These are phyloP conservation scores for Muricea muricata DNA, from an alignment of 92 coral and sea anemone genomes.

Conservation along the genomic window DNA sequence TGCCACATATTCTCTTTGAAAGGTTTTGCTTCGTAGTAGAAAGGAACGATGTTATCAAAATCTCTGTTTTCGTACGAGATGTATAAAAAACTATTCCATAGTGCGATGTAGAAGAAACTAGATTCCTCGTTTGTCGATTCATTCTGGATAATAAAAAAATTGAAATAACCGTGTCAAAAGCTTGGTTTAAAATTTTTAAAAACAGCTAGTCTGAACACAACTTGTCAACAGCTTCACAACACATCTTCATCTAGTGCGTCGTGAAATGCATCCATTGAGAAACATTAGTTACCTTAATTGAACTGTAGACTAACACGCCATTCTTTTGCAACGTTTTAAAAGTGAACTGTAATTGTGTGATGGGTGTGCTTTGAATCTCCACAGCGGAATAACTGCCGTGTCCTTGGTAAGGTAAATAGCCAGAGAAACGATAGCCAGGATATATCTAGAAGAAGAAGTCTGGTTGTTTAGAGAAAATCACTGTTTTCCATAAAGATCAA, in stretches of 20 bases:
- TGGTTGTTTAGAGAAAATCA: too few species aligned
- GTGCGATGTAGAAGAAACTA: slow-evolving; percentile 64
- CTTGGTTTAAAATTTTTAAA: too few species aligned
- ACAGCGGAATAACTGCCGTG: slow-evolving; percentile 68
- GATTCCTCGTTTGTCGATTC: slow-evolving; percentile 40
- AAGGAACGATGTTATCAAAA: not conserved
- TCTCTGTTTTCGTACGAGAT: slow-evolving; percentile 45
- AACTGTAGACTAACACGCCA: slow-evolving; percentile 79
- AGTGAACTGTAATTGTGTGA: slow-evolving; percentile 67
- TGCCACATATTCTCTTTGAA: slow-evolving; percentile 78
- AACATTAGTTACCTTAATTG: slow-evolving; percentile 70
- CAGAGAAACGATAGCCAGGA: slow-evolving; percentile 85
- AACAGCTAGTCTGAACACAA: too few species aligned
- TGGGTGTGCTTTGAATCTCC: not conserved
- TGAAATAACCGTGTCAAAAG: too few species aligned
- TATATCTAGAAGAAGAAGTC: slow-evolving; percentile 63
- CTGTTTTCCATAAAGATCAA: too few species aligned
- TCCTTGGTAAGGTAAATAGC: slow-evolving; percentile 58
- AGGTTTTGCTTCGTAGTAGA: not conserved
- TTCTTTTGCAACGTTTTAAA: slow-evolving; percentile 76
- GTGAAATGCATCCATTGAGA: too few species aligned
- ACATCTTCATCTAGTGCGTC: too few species aligned
- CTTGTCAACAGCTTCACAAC: too few species aligned
- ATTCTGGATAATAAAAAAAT: not conserved
- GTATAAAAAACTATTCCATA: slow-evolving; percentile 73